Percentiles rank a stretch among this genome's conserved stretches.
These are phyloP conservation scores for Prochilodus magdalenae DNA, from an alignment of 2,113 vertebrate species.

Conservation along the genomic window DNA sequence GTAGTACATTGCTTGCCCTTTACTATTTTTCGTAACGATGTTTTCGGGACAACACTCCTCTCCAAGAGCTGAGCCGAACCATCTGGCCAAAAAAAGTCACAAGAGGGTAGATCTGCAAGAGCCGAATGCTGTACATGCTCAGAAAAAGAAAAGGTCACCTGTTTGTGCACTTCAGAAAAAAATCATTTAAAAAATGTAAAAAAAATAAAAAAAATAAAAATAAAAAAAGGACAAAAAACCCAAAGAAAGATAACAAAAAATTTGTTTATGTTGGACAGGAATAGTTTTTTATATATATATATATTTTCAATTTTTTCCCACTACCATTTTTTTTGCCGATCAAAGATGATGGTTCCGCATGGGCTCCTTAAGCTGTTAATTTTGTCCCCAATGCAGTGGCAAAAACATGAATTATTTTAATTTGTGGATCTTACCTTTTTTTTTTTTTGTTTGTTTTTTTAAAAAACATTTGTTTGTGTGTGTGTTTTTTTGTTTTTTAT, in stretches of 20 bases:
- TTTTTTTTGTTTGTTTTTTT: too few relatives aligned
- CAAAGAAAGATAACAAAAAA: background rate
- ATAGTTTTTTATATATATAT: background rate
- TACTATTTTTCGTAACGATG: conserved; percentile 48
- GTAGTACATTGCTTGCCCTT: conserved; percentile 62
- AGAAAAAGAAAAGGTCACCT: conserved; percentile 30
- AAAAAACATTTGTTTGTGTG: too few relatives aligned
- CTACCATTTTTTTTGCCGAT: background rate
- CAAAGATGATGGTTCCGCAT: conserved; percentile 3
- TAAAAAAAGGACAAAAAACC: background rate
- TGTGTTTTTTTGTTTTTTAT: conserved; percentile 18
- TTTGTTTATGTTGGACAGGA: conserved; percentile 13
- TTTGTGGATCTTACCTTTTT: conserved; percentile 36
- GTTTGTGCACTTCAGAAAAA: conserved; percentile 41
- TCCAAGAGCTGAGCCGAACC: conserved; percentile 45
- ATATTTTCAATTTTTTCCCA: background rate
- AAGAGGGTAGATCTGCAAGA: conserved; percentile 30
- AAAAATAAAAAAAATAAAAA: background rate
- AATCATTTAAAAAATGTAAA: background rate
- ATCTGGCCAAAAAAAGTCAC: conserved; percentile 18
- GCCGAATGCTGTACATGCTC: conserved; percentile 34
- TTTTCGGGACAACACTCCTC: conserved; percentile 43
- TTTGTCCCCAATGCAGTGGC: conserved; percentile 23
- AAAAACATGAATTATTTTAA: conserved; percentile 25
- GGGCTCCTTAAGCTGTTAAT: conserved; percentile 25